Evolutionary conservation across 2,888 invertebrate species (phyloP).

Genomic region (Ochropleura plecta): DNA sequence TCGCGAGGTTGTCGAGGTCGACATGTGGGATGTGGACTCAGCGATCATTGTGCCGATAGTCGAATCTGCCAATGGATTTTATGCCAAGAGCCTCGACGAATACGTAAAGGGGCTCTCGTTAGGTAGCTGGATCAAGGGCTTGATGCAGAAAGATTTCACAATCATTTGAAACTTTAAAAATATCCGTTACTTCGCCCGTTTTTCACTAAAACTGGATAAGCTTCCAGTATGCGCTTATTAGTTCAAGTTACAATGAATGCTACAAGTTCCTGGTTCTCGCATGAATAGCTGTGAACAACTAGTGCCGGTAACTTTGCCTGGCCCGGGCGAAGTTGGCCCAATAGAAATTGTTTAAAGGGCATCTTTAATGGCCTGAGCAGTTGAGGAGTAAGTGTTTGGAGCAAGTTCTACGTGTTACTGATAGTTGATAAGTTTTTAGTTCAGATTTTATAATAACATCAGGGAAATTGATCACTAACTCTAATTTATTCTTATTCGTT

Average conservation of each 20-base stretch:
- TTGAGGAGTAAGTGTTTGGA: background rate
- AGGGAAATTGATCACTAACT: background rate
- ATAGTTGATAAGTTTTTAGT: background rate
- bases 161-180: background rate
- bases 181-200: background rate
- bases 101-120: too few species aligned
- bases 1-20: too few species aligned
- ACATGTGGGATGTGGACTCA: too few species aligned
- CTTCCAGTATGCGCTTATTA: constrained; percentile 13
- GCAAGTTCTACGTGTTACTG: background rate
- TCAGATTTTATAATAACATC: background rate
- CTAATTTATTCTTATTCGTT: too few species aligned
- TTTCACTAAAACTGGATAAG: background rate
- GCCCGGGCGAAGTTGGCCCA: constrained; percentile 2
- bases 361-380: background rate
- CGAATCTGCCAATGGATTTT: too few species aligned
- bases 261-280: constrained; percentile 7
- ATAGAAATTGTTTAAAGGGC: constrained; percentile 36
- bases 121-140: too few species aligned
- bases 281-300: constrained; percentile 27
- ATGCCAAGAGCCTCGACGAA: too few species aligned
- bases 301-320: constrained; percentile 30
- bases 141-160: background rate
- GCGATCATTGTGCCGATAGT: too few species aligned
- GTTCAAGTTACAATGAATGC: constrained; percentile 30